Evolutionary conservation across 1,140 invertebrate genomes (phyloP).

Genomic region (Acyrthosiphon pisum): DNA sequence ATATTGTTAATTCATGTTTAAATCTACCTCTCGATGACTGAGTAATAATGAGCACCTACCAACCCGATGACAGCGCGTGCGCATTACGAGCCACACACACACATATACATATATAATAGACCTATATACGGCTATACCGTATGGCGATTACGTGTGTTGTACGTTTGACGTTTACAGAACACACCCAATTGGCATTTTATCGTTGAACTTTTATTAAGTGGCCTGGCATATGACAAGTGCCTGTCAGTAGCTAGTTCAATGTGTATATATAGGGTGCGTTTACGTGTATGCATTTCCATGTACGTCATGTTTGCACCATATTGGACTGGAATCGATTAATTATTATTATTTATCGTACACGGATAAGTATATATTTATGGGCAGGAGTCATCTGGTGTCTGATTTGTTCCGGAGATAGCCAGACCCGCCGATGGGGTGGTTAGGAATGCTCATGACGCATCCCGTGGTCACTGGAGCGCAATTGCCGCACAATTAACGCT

Average conservation of each 20-base stretch:
- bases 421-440: conserved; percentile 32
- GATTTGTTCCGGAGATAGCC: conserved; percentile 56
- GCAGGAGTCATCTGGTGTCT: conserved; percentile 56
- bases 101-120: not conserved
- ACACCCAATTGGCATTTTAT: conserved; percentile 32
- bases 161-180: conserved; percentile 22
- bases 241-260: not conserved
- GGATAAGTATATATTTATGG: not conserved
- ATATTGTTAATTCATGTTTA: not conserved
- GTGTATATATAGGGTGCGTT: not conserved
- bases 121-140: not conserved
- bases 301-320: conserved; percentile 40
- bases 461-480: conserved; percentile 50
- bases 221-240: conserved; percentile 49
- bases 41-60: not conserved
- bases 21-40: not conserved
- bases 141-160: conserved; percentile 25
- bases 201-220: conserved; percentile 41
- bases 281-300: not conserved
- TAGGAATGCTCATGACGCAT: conserved; percentile 56
- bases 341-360: conserved; percentile 48
- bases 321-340: conserved; percentile 53
- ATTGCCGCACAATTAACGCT: conserved; percentile 56
- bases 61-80: not conserved
- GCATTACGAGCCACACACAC: not conserved